Percentiles rank a stretch among this genome's conserved stretches.
Conservation (phyloP, 2,888 invertebrate species). For the Thecophora atra region DNA sequence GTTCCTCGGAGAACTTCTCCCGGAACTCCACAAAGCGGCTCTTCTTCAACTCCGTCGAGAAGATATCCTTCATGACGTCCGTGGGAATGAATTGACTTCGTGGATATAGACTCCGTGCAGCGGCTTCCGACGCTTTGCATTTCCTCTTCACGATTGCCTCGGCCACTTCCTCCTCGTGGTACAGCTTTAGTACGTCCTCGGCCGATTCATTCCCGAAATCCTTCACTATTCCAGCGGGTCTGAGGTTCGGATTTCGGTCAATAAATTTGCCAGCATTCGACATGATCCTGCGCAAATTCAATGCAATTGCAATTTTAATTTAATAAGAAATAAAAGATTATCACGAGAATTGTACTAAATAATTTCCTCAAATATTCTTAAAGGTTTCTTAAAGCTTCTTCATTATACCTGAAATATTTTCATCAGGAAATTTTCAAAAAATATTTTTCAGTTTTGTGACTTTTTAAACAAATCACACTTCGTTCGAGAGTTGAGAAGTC, state of each 20-base stretch:
- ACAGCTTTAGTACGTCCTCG: constrained; percentile 43
- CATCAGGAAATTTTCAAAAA: too few relatives aligned
- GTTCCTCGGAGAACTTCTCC: constrained; percentile 58
- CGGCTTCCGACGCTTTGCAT: constrained; percentile 35
- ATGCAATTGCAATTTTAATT: too few relatives aligned
- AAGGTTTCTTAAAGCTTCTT: too few relatives aligned
- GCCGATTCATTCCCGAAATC: constrained; percentile 25
- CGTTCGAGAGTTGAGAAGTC: too few relatives aligned
- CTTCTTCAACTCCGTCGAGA: constrained; percentile 54
- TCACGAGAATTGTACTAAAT: too few relatives aligned
- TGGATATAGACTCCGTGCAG: neutral
- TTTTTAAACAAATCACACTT: too few relatives aligned
- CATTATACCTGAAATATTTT: too few relatives aligned
- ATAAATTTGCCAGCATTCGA: constrained; percentile 48
- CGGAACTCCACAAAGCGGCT: constrained; percentile 57
- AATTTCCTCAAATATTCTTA: too few relatives aligned
- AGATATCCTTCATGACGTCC: constrained; percentile 49
- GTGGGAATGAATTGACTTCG: constrained; percentile 45
- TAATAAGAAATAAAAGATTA: too few relatives aligned
- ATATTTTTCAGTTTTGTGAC: too few relatives aligned
- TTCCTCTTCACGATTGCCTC: constrained; percentile 49
- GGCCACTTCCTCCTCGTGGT: constrained; percentile 53
- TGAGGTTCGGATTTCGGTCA: constrained; percentile 50
- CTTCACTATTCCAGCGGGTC: constrained; percentile 49
- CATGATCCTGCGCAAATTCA: constrained; percentile 39